A percentile compares a stretch with the other conserved stretches of the same genome.
Evolutionary conservation across 2,888 invertebrate species (phyloP).

Genomic region (Mongoloraphidia duomilia): DNA sequence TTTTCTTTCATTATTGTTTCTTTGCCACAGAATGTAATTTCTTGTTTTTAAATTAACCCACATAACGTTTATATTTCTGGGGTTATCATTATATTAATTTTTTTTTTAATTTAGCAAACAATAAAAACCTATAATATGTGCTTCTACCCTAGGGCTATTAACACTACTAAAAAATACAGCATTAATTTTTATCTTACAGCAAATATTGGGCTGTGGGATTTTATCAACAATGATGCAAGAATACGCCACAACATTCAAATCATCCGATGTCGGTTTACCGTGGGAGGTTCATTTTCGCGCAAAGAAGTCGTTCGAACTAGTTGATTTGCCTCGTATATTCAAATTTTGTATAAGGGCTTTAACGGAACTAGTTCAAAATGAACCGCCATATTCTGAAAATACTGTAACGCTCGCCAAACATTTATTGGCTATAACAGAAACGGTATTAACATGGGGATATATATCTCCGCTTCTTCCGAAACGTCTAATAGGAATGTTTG

Average conservation of each 20-base stretch:
- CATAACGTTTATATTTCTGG: neutral
- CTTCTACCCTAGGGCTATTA: too few relatives aligned
- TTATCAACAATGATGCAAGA: constrained; percentile 76
- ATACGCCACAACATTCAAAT: constrained; percentile 71
- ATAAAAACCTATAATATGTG: too few relatives aligned
- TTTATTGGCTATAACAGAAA: constrained; percentile 63
- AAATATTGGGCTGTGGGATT: constrained; percentile 72
- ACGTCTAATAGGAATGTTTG: constrained; percentile 55
- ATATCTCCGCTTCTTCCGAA: constrained; percentile 51
- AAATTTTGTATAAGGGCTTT: constrained; percentile 51
- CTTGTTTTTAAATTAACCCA: neutral
- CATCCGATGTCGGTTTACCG: constrained; percentile 73
- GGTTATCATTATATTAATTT: neutral
- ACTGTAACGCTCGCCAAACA: constrained; percentile 48
- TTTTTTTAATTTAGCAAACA: neutral
- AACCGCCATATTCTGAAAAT: constrained; percentile 32
- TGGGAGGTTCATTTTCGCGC: constrained; percentile 78
- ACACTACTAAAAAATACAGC: too few relatives aligned
- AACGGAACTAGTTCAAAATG: constrained; percentile 39
- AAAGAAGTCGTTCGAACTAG: constrained; percentile 70
- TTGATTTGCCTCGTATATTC: constrained; percentile 68
- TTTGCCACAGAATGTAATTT: too few relatives aligned
- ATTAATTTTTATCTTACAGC: constrained; percentile 35
- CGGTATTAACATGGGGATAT: constrained; percentile 70
- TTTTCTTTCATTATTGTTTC: too few relatives aligned